phyloP scores from a whole-genome alignment of 2,888 invertebrate species.

The Nasonia oneida region DNA sequence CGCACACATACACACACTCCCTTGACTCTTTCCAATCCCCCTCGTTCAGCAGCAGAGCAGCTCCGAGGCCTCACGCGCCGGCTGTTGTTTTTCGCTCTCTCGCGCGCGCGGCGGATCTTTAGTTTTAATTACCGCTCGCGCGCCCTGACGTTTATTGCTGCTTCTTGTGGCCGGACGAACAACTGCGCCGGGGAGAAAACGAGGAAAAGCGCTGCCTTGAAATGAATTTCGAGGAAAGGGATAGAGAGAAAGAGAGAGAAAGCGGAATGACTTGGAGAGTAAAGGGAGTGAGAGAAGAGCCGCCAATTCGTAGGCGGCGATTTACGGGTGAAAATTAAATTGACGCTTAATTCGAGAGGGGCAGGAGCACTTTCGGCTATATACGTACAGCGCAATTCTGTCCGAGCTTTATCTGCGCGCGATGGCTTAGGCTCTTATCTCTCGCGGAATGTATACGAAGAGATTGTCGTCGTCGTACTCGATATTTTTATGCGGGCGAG shows the following conservation, averaged over 20 bases:
- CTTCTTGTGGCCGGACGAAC: conserved; percentile 71
- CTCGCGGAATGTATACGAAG: not conserved
- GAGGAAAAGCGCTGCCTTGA: not conserved
- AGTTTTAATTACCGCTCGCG: conserved; percentile 76
- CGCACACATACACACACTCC: not conserved
- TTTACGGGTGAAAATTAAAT: conserved; percentile 58
- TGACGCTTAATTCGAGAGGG: conserved; percentile 28
- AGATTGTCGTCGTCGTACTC: not conserved
- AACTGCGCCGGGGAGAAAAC: conserved; percentile 2
- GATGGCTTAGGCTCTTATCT: not conserved
- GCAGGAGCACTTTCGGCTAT: not conserved
- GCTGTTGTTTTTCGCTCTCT: conserved; percentile 75
- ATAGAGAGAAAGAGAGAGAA: not conserved
- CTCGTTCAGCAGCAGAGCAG: not conserved
- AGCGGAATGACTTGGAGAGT: too few relatives aligned
- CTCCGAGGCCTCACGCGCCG: conserved; percentile 62
- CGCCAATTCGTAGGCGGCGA: conserved; percentile 22
- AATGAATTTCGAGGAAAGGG: conserved; percentile 41
- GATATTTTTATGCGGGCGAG: too few relatives aligned
- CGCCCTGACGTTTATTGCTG: conserved; percentile 77
- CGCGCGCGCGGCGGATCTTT: conserved; percentile 72
- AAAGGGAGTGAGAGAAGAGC: not conserved
- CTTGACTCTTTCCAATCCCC: not conserved
- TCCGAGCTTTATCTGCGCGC: not conserved
- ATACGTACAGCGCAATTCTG: not conserved